These are phyloP conservation scores for Halcyon leucocephala DNA, from an alignment of 2,797 vertebrate genomes.

Conservation along the genomic window DNA sequence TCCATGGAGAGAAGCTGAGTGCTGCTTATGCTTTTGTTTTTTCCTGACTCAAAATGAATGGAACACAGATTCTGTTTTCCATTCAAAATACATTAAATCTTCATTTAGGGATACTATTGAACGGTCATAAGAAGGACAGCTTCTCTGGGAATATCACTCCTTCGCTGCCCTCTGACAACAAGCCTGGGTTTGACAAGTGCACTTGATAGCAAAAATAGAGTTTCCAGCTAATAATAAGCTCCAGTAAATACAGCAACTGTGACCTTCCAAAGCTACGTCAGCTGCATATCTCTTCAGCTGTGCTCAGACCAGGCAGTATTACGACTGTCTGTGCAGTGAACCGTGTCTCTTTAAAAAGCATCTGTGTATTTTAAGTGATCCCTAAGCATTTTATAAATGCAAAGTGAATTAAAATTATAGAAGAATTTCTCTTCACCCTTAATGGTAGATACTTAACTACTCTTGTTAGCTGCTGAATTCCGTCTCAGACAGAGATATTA, in stretches of 20 bases:
- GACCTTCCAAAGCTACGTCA: slow-evolving; percentile 58
- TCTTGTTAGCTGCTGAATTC: neutral
- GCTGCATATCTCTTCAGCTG: neutral
- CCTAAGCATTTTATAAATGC: slow-evolving; percentile 62
- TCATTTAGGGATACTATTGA: slow-evolving; percentile 68
- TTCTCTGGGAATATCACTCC: slow-evolving; percentile 70
- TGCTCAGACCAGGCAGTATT: slow-evolving; percentile 23
- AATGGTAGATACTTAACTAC: slow-evolving; percentile 12
- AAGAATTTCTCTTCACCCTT: slow-evolving; percentile 36
- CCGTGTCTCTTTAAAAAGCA: slow-evolving; percentile 39
- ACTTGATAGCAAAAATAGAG: slow-evolving; percentile 68
- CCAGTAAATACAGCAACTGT: slow-evolving; percentile 52
- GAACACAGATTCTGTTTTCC: slow-evolving; percentile 56
- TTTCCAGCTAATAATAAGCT: slow-evolving; percentile 64
- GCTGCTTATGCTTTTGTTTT: slow-evolving; percentile 26
- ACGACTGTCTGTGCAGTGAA: slow-evolving; percentile 36
- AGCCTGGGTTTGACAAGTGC: slow-evolving; percentile 63
- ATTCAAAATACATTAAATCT: slow-evolving; percentile 70
- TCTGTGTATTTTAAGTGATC: slow-evolving; percentile 64
- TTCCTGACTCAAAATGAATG: slow-evolving; percentile 44
- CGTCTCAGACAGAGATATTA: neutral
- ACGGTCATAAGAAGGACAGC: slow-evolving; percentile 58
- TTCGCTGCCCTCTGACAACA: slow-evolving; percentile 52
- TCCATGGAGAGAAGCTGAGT: slow-evolving; percentile 37
- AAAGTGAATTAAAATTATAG: slow-evolving; percentile 63